Evolutionary conservation across 2,113 vertebrate species (phyloP).

Genomic region (Mesocricetus auratus): DNA sequence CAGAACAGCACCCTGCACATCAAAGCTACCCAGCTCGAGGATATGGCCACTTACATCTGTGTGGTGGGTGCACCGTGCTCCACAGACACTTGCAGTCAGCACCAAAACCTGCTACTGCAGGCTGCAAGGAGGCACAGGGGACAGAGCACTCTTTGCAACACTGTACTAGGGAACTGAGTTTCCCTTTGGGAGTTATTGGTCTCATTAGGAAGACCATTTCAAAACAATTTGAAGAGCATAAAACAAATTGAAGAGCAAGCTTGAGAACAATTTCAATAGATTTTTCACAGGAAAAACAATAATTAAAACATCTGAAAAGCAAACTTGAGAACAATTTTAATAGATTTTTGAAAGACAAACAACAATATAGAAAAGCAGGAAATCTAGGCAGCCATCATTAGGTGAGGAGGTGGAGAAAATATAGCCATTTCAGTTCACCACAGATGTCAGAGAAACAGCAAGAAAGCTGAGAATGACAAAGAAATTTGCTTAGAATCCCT

Average conservation of each 20-base stretch:
- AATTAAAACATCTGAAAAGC: no score
- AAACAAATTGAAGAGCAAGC: no score
- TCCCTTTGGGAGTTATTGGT: no score
- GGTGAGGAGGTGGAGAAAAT: neutral
- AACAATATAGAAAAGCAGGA: no score
- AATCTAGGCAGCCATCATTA: neutral
- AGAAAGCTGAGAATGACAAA: neutral
- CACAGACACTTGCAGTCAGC: neutral
- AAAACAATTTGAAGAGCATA: no score
- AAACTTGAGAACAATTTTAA: neutral
- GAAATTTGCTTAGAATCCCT: neutral
- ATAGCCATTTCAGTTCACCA: neutral
- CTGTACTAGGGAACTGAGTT: neutral
- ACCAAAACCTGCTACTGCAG: slow-evolving; percentile 2
- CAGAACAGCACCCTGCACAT: slow-evolving; percentile 13
- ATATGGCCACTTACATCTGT: slow-evolving; percentile 41
- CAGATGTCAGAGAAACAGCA: neutral
- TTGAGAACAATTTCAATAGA: no score
- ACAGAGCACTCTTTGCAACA: neutral
- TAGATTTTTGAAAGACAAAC: neutral
- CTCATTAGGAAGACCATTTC: neutral
- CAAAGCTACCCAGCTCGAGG: neutral
- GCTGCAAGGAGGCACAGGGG: neutral
- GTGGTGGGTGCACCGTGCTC: neutral
- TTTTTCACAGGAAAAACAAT: no score